phyloP scores from a whole-genome alignment of 2,888 invertebrate species.

The Eurytoma adleriae region DNA sequence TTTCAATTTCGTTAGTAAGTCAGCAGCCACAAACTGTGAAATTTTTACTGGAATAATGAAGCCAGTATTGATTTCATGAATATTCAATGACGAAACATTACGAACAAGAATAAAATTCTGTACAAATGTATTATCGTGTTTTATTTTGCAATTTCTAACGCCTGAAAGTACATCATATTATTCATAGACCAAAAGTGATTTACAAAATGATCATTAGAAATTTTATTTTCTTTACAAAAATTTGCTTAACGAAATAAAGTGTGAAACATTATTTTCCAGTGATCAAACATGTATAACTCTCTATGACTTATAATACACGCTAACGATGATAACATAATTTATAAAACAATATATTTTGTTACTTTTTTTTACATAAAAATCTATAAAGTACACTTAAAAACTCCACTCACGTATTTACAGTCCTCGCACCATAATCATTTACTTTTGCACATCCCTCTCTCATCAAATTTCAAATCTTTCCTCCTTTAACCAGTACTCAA shows the following conservation, averaged over 20 bases:
- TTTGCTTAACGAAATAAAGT: not conserved
- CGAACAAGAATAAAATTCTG: too few relatives aligned
- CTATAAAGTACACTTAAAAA: slow-evolving; percentile 32
- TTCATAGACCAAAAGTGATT: not conserved
- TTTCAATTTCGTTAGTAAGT: too few relatives aligned
- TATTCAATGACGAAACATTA: too few relatives aligned
- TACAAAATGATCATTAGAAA: slow-evolving; percentile 13
- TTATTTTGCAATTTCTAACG: too few relatives aligned
- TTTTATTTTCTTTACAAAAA: not conserved
- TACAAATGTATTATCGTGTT: too few relatives aligned
- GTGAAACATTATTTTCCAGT: not conserved
- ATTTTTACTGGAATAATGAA: too few relatives aligned
- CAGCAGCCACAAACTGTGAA: too few relatives aligned
- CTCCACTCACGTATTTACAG: slow-evolving; percentile 9
- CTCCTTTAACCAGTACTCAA: not conserved
- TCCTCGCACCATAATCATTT: not conserved
- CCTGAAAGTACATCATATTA: not conserved
- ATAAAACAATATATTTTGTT: slow-evolving; percentile 1
- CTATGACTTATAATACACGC: slow-evolving; percentile 4
- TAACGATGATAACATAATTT: slow-evolving; percentile 9
- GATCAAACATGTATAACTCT: not conserved
- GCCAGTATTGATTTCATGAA: too few relatives aligned
- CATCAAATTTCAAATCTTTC: not conserved
- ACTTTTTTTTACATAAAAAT: slow-evolving; percentile 23
- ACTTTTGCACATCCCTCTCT: too few relatives aligned